Evolutionary conservation across 2,113 vertebrate genomes (phyloP), one percentile per base, ranked within the genome.

Genomic region (Cervus canadensis): DNA sequence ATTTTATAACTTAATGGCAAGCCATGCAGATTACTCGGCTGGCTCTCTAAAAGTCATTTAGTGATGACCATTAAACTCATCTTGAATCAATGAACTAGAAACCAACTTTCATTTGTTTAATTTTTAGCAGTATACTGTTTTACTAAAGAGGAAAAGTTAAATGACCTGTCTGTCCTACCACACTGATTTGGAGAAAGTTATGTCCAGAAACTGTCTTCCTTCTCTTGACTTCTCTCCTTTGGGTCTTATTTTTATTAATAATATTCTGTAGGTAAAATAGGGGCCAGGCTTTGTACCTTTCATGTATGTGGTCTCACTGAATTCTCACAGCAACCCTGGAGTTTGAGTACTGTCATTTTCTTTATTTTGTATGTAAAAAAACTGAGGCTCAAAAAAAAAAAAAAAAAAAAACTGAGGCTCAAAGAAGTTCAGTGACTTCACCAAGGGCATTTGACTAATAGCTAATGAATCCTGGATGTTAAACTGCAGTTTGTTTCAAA

Each of bases 41-140:
- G 60, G 19, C 60, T 91, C 71, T 64, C 82, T 94, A 87, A 91
- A 95, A 95, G 83, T 95, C 91, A 93, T 88, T 95, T 96, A 97
- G 50, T 91, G 92, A 86, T 97, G 85, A 91, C 60, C 82, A 74
- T 98, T 97, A 98, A 95, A 83, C 36, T 79, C 1, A 2, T 91
- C 76, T 97, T 95, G 94, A 97, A 40, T 97, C 95, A 97, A 43
- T 97, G 91, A 98, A 94, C 82, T 48, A 88, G 92, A 96, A 97
- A 87, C 28, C 14, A 60, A 56, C 82, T 95, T 97, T 94, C 62
- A 97, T 97, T 96, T 94, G 11, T 95, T 23, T 92, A 67, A 96
- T 95, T 88, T 88, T 95, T 92, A 94, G 36, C 92, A 87, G 64
- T 94, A 97, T 88, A 97, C 92, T 96, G 64, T 85, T 95, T 96